Conservation (phyloP, 2,113 vertebrate genomes). For the Choloepus hoffmanni region DNA sequence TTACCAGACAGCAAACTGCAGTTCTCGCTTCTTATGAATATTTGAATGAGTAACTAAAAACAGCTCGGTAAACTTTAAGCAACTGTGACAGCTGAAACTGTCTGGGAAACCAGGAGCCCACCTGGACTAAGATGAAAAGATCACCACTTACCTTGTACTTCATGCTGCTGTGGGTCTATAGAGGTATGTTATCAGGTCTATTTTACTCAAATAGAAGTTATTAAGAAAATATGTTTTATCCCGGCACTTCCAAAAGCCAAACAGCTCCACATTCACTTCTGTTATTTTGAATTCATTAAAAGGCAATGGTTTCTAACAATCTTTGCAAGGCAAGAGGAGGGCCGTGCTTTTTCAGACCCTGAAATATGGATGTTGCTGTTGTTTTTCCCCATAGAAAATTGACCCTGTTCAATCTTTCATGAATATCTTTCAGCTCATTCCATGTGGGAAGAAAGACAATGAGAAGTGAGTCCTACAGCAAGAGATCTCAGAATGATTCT, state of each 20-base stretch:
- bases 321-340: constrained; percentile 75
- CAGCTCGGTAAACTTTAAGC: constrained; percentile 90
- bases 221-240: constrained; percentile 20
- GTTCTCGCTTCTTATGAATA: constrained; percentile 92
- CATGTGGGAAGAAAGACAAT: constrained; percentile 77
- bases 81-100: constrained; percentile 93
- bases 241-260: constrained; percentile 72
- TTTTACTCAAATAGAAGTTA: constrained; percentile 60
- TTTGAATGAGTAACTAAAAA: constrained; percentile 95
- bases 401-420: constrained; percentile 91
- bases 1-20: constrained; percentile 90
- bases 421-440: constrained; percentile 86
- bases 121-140: constrained; percentile 84
- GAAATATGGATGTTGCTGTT: constrained; percentile 93
- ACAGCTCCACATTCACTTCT: constrained; percentile 39
- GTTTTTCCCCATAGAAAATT: constrained; percentile 89
- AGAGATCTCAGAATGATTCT: constrained; percentile 78
- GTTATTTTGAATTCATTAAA: constrained; percentile 82
- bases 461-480: constrained; percentile 72
- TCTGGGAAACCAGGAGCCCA: constrained; percentile 85
- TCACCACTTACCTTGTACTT: constrained; percentile 74
- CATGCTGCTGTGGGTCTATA: neutral
- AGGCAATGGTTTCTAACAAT: constrained; percentile 78
- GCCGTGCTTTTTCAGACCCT: constrained; percentile 81
- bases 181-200: constrained; percentile 64